Percentiles rank a stretch among this genome's conserved stretches.
Evolutionary conservation across 1,140 invertebrate species (phyloP).

Genomic region (Eriosoma lanigerum): DNA sequence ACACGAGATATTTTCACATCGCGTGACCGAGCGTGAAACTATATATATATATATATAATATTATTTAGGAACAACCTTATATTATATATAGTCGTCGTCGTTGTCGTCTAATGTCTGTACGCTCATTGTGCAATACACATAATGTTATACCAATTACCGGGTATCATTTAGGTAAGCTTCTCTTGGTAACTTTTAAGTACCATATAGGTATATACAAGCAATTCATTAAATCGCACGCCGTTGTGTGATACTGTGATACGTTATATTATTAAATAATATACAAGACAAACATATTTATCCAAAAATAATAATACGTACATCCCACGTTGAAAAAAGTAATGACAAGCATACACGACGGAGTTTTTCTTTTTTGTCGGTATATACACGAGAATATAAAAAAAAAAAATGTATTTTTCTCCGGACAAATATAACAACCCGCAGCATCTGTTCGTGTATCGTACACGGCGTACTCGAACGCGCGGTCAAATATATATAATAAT

Average conservation of each 20-base stretch:
- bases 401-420: neutral
- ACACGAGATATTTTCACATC: conserved; percentile 30
- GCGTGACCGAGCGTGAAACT: conserved; percentile 35
- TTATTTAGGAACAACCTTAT: no score
- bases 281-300: no score
- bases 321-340: neutral
- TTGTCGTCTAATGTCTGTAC: neutral
- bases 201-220: no score
- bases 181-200: no score
- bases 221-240: neutral
- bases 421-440: neutral
- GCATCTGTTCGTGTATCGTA: no score
- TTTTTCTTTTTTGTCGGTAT: neutral
- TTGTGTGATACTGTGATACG: neutral
- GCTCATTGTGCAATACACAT: neutral
- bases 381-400: neutral
- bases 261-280: neutral
- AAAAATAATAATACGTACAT: neutral
- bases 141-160: neutral
- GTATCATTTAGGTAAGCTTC: neutral
- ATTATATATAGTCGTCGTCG: neutral
- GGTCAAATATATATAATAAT: neutral
- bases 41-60: neutral
- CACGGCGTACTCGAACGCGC: neutral
- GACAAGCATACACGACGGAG: neutral